Conservation (phyloP, 1,140 invertebrate species). For the Psix sp. region DNA sequence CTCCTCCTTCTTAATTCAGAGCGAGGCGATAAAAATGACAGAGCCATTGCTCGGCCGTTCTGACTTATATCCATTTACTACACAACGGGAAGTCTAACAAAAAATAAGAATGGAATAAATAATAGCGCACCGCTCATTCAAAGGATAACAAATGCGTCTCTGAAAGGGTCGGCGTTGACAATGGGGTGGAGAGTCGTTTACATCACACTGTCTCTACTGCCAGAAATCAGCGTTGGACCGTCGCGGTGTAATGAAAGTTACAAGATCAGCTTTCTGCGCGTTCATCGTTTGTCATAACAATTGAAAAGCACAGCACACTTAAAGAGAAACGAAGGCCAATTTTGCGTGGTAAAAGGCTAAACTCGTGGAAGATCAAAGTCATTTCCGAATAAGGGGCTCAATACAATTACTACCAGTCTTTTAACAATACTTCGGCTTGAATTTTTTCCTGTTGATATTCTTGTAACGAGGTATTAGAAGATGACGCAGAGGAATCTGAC, state of each 20-base stretch:
- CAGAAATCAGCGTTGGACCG: slow-evolving; percentile 46
- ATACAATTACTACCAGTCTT: background rate
- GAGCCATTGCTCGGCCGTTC: slow-evolving; percentile 72
- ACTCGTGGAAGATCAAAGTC: background rate
- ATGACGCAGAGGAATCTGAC: background rate
- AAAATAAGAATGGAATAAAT: slow-evolving; percentile 77
- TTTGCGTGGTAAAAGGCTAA: slow-evolving; percentile 6
- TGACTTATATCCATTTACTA: slow-evolving; percentile 77
- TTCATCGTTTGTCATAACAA: slow-evolving; percentile 54
- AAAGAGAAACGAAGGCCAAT: slow-evolving; percentile 28
- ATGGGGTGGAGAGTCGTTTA: slow-evolving; percentile 73
- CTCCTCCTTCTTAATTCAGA: slow-evolving; percentile 77
- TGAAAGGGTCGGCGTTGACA: slow-evolving; percentile 72
- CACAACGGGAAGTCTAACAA: slow-evolving; percentile 73
- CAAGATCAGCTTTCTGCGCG: slow-evolving; percentile 50
- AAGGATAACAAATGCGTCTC: slow-evolving; percentile 76
- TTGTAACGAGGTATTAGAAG: background rate
- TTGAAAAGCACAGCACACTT: slow-evolving; percentile 14
- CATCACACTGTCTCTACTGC: slow-evolving; percentile 65
- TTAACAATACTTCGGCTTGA: background rate
- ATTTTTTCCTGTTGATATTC: no score
- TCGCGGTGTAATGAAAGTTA: slow-evolving; percentile 55
- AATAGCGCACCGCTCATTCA: slow-evolving; percentile 76
- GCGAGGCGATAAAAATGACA: slow-evolving; percentile 77
- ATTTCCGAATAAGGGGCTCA: no score